Evolutionary conservation across 2,888 invertebrate genomes (phyloP), one percentile per base, ranked within the genome.

Genomic region (Nymphalis polychloros): DNA sequence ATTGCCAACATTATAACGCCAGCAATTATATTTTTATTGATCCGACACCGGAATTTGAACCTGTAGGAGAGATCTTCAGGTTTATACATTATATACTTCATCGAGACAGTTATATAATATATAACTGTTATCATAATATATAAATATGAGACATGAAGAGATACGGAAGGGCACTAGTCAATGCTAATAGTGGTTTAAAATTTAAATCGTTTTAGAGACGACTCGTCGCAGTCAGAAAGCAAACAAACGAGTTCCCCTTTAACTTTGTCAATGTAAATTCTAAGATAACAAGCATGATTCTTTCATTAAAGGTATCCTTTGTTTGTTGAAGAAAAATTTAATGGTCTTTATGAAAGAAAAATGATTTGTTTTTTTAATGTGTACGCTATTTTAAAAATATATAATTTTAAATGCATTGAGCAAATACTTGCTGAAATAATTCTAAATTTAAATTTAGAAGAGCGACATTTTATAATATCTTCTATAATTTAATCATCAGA

Each of bases 241-340:
- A 50, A 62, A 62, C 52, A 52, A 20, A 60, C 47, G 60, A 60
- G n/a, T 19, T 41, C 31, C 41, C 41, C 8, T 55, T 52, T 55
- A 55, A 55, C 35, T 55, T 62, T 50, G 59, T 50, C 61, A 47
- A 41, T 49, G 55, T 67, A 62, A 57, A 62, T 67, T 67, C 66
- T 67, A 48, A 53, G 55, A 67, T 67, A 67, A 67, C 66, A 55
- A 67, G 61, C 61, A 61, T 59, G 50, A 60, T 61, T 53, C 66
- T 66, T 47, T n/a, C n/a, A n/a, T n/a, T 10, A 20, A 47, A 41
- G 41, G 41, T 48, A 61, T 47, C 55, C 55, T 55, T 67, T 62
- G 66, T 62, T 55, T 31, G 60, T 60, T 35, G 2, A 19, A 62
- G 48, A 62, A 49, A 57, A 49, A 59, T 59, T 64, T 68, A 68